Percentiles rank a stretch among this genome's conserved stretches.
These are phyloP conservation scores for Meandrusa payeni DNA, from an alignment of 2,888 invertebrate species.

Conservation along the genomic window DNA sequence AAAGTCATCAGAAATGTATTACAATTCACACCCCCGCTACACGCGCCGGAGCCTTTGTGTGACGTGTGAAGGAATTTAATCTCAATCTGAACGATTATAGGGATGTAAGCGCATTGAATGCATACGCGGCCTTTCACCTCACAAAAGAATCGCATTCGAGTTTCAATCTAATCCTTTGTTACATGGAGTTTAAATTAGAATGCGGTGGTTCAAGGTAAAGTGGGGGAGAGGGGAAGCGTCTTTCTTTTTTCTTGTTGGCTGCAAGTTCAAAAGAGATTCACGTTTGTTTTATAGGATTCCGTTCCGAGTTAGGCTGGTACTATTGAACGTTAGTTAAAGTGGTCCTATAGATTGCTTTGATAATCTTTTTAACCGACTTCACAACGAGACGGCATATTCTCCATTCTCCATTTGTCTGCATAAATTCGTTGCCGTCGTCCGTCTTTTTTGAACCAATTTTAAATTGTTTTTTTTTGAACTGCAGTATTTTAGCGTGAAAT, in stretches of 20 bases:
- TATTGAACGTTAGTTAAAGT: slow-evolving; percentile 28
- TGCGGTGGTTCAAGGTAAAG: slow-evolving; percentile 30
- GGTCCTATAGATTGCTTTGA: no score
- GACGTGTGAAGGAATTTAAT: slow-evolving; percentile 18
- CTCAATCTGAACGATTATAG: slow-evolving; percentile 12
- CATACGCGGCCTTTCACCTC: slow-evolving; percentile 19
- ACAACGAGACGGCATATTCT: no score
- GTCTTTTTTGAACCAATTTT: no score
- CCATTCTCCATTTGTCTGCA: no score
- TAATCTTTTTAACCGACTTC: no score
- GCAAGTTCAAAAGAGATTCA: slow-evolving; percentile 43
- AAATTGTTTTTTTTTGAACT: no score
- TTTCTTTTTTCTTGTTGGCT: slow-evolving; percentile 33
- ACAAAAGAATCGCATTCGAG: slow-evolving; percentile 19
- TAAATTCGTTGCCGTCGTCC: no score
- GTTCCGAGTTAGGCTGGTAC: slow-evolving; percentile 36
- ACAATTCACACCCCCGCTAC: slow-evolving; percentile 63
- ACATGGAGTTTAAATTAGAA: slow-evolving; percentile 30
- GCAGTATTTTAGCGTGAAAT: no score
- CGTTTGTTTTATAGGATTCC: slow-evolving; percentile 41
- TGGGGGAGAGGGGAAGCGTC: slow-evolving; percentile 31
- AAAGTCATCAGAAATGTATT: slow-evolving; percentile 76
- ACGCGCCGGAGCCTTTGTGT: slow-evolving; percentile 25
- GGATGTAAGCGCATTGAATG: slow-evolving; percentile 12
- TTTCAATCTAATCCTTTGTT: slow-evolving; percentile 24